These are phyloP conservation scores for Tetheella fluctuosa DNA, from an alignment of 2,888 invertebrate genomes.

Conservation along the genomic window DNA sequence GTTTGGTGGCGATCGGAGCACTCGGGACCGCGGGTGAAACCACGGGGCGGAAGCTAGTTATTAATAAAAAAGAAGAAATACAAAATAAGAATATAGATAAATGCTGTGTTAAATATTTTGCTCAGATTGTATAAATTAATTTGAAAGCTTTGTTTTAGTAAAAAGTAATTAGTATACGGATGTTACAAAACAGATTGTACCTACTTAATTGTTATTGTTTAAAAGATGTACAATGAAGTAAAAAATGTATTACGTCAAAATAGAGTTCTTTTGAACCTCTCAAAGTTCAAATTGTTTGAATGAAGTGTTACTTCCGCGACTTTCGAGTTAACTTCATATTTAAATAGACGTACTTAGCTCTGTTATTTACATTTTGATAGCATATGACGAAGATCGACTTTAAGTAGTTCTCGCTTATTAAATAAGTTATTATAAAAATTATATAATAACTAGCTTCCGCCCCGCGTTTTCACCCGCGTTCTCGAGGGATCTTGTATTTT, in stretches of 20 bases:
- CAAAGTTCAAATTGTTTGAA: background rate
- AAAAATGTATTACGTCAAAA: background rate
- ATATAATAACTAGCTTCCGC: too few species aligned
- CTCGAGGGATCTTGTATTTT: too few species aligned
- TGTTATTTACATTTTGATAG: background rate
- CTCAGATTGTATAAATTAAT: background rate
- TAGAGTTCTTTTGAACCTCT: background rate
- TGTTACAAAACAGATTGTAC: background rate
- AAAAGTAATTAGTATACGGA: background rate
- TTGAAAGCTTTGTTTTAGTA: too few species aligned
- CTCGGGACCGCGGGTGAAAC: too few species aligned
- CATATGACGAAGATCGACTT: background rate
- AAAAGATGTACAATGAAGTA: background rate
- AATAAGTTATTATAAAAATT: too few species aligned
- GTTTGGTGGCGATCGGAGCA: too few species aligned
- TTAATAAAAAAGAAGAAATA: too few species aligned
- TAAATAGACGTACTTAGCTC: background rate
- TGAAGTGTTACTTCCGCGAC: background rate
- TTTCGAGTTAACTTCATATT: background rate
- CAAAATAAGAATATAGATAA: too few species aligned
- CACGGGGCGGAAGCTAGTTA: too few species aligned
- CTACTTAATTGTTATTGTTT: slow-evolving; percentile 8
- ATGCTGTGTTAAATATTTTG: background rate
- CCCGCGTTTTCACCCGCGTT: too few species aligned
- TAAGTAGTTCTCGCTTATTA: too few species aligned